Conservation (phyloP, 2,113 vertebrate genomes). For the Pelusios castaneus region DNA sequence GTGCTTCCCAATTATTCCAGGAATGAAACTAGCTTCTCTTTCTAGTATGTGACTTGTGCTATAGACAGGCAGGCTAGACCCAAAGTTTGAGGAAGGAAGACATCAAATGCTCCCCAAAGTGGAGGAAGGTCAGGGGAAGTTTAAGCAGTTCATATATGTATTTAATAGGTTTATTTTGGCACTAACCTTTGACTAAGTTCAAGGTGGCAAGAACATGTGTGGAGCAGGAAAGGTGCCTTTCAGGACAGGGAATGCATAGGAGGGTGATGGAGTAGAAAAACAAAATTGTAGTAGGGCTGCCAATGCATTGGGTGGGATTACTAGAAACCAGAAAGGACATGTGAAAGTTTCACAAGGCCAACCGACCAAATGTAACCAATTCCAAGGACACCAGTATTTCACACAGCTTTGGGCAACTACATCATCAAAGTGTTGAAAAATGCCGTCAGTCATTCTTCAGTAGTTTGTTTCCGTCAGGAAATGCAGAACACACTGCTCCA, state of each 20-base stretch:
- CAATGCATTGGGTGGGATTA: not conserved
- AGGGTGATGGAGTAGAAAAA: not conserved
- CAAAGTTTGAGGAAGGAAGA: not conserved
- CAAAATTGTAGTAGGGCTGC: not conserved
- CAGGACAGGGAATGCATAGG: not conserved
- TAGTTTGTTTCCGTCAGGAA: constrained; percentile 7
- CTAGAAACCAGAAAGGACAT: not conserved
- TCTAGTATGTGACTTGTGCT: not conserved
- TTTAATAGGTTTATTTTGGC: not conserved
- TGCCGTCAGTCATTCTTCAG: constrained; percentile 11
- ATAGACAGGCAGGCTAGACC: not conserved
- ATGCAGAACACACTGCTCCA: not conserved
- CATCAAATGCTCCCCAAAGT: not conserved
- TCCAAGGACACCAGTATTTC: not conserved
- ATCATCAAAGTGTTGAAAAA: constrained; percentile 31
- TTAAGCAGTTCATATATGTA: not conserved
- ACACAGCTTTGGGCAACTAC: rapidly evolving
- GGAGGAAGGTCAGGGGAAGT: not conserved
- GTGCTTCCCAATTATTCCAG: not conserved
- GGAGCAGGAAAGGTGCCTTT: not conserved
- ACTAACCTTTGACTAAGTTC: not conserved
- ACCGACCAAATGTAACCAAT: not conserved
- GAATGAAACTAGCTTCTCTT: not conserved
- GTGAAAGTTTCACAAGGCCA: not conserved
- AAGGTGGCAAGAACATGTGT: not conserved